These are phyloP conservation scores for Rhipidura dahli DNA, from an alignment of 2,113 vertebrate genomes.

Conservation along the genomic window DNA sequence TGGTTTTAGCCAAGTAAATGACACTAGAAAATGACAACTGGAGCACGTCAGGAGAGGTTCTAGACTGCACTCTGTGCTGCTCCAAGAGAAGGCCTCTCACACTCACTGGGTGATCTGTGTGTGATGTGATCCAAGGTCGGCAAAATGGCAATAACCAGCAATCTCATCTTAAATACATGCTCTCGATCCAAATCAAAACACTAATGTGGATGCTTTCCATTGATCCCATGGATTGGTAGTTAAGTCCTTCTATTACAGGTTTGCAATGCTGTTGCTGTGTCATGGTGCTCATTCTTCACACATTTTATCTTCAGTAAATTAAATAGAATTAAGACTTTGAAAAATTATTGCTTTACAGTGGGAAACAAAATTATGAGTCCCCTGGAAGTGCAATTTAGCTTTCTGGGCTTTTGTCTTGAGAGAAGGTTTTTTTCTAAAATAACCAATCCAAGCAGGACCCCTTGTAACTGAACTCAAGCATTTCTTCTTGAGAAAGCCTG, in stretches of 20 bases:
- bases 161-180: neutral
- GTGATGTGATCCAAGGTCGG: neutral
- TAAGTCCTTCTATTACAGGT: neutral
- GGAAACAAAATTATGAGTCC: neutral
- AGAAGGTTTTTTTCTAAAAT: neutral
- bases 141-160: neutral
- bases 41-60: neutral
- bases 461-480: neutral
- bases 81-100: neutral
- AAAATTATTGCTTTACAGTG: neutral
- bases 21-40: neutral
- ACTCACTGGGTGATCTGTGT: neutral
- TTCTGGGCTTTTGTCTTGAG: neutral
- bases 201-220: neutral
- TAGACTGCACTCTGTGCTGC: neutral
- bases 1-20: neutral
- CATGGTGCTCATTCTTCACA: neutral
- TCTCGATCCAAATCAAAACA: neutral
- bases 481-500: neutral
- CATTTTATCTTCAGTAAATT: neutral
- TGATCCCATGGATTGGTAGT: neutral
- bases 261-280: neutral
- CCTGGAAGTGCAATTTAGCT: neutral
- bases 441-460: neutral
- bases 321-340: neutral